Evolutionary conservation across 2,113 vertebrate species (phyloP).

Genomic region (Pterocles gutturalis): DNA sequence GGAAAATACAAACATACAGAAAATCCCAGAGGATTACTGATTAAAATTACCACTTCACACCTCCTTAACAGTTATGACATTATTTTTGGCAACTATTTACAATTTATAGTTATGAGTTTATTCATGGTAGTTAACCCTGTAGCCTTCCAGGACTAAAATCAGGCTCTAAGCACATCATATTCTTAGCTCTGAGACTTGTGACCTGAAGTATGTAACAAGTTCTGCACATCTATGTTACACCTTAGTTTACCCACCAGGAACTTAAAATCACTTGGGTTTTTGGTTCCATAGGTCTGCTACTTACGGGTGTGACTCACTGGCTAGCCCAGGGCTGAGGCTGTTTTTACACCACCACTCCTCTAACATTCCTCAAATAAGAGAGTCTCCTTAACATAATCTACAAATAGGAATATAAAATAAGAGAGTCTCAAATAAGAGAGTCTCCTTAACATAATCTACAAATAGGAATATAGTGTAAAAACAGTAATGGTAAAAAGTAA

Average conservation of each 20-base stretch:
- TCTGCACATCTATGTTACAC: neutral
- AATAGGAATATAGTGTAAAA: neutral
- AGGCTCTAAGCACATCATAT: fast-evolving
- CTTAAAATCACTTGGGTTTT: neutral
- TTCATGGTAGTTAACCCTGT: neutral
- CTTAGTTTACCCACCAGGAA: neutral
- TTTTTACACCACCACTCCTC: neutral
- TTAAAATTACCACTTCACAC: neutral
- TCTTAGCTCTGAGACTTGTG: neutral
- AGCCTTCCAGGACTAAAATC: neutral
- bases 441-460: neutral
- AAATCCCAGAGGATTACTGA: neutral
- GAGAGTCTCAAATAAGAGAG: neutral
- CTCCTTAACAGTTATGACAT: neutral
- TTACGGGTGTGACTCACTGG: neutral
- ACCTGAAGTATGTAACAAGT: neutral
- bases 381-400: neutral
- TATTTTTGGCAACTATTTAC: neutral
- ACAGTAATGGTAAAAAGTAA: neutral
- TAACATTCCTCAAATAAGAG: neutral
- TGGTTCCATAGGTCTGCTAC: neutral
- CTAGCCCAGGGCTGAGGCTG: neutral
- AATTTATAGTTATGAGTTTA: neutral
- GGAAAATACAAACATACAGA: neutral
- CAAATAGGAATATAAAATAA: neutral